Conservation (phyloP, 2,797 vertebrate genomes). For the Parotocinclus haroldoi region DNA sequence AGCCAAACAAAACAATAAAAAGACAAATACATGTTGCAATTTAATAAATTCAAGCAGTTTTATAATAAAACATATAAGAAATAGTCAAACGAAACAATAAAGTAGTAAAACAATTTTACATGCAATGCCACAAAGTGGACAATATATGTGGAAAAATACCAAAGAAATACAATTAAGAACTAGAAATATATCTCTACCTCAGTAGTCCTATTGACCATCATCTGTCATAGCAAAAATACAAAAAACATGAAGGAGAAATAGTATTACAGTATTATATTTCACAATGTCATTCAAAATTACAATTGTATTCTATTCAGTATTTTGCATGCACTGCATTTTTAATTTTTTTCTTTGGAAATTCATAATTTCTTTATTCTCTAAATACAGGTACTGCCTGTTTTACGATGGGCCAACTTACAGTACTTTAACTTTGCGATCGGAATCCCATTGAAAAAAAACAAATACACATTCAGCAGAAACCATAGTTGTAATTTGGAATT, state of each 20-base stretch:
- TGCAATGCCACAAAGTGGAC: constrained; percentile 32
- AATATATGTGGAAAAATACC: constrained; percentile 7
- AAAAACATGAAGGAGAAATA: constrained; percentile 77
- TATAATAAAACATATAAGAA: constrained; percentile 13
- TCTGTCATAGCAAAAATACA: constrained; percentile 85
- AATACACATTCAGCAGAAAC: no score
- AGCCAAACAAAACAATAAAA: constrained; percentile 11
- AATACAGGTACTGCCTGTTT: no score
- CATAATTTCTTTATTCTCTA: no score
- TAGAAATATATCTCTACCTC: constrained; percentile 83
- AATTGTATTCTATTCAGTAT: constrained; percentile 3
- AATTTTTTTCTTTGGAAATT: constrained; percentile 33
- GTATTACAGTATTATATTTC: constrained; percentile 62
- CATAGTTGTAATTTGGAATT: no score
- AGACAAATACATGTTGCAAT: background rate
- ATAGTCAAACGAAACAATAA: background rate
- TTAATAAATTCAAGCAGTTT: constrained; percentile 3
- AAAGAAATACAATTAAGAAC: constrained; percentile 45
- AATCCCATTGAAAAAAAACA: no score
- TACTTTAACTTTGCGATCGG: no score
- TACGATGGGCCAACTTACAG: no score
- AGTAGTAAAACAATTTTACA: constrained; percentile 5
- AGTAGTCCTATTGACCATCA: constrained; percentile 99
- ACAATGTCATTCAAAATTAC: background rate
- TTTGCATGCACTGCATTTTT: constrained; percentile 19